These are phyloP conservation scores for Agrotis exclamationis DNA, from an alignment of 2,888 invertebrate species.

Conservation along the genomic window DNA sequence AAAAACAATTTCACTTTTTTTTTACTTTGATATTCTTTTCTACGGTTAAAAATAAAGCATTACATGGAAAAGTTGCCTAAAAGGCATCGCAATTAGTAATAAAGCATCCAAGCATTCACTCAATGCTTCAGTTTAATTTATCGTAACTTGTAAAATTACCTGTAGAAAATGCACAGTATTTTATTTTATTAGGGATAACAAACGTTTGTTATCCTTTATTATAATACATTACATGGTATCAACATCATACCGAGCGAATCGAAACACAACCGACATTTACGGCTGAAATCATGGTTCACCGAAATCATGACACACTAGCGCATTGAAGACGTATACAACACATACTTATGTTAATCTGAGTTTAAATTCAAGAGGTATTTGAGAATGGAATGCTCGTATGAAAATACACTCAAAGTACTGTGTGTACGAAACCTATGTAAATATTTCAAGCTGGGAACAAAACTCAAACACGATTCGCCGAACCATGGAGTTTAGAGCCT, in stretches of 20 bases:
- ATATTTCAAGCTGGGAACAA: neutral
- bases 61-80: neutral
- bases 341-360: slow-evolving; percentile 28
- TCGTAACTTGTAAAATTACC: neutral
- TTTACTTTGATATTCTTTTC: too few species aligned
- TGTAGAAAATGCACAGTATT: neutral
- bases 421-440: too few species aligned
- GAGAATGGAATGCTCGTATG: slow-evolving; percentile 24
- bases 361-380: neutral
- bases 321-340: slow-evolving; percentile 8
- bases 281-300: slow-evolving; percentile 34
- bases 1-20: neutral
- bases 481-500: too few species aligned
- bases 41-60: neutral
- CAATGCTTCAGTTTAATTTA: neutral
- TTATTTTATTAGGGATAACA: too few species aligned
- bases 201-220: too few species aligned
- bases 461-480: neutral
- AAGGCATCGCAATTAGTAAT: neutral
- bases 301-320: slow-evolving; percentile 32
- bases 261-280: slow-evolving; percentile 21
- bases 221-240: neutral
- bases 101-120: neutral
- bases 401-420: neutral
- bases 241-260: slow-evolving; percentile 18